A percentile compares a stretch with the other conserved stretches of the same genome.
Evolutionary conservation across 2,113 vertebrate genomes (phyloP).

Genomic region (Fulica atra): DNA sequence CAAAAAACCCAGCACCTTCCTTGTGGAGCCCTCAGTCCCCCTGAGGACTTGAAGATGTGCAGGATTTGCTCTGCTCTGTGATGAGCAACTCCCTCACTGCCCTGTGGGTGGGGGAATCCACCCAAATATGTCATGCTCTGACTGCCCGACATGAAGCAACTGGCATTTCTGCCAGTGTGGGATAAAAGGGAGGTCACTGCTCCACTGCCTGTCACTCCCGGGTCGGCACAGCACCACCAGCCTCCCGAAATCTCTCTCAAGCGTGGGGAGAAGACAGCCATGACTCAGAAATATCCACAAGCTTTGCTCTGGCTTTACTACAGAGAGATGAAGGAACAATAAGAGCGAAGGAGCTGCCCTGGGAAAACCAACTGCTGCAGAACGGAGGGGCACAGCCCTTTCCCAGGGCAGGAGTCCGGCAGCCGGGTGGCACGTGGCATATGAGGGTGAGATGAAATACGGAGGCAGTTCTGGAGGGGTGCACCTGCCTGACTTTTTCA

Average conservation of each 20-base stretch:
- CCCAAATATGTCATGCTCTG: neutral
- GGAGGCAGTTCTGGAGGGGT: neutral
- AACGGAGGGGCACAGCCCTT: neutral
- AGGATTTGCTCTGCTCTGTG: neutral
- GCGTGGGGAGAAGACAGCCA: accelerated
- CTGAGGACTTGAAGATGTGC: neutral
- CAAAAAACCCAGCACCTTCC: neutral
- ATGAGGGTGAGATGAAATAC: accelerated
- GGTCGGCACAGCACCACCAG: neutral
- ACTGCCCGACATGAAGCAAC: accelerated
- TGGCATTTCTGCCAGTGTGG: neutral
- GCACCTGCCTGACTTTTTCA: conserved; percentile 73
- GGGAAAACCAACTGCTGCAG: accelerated
- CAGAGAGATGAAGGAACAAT: neutral
- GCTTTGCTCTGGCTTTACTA: neutral
- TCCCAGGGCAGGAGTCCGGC: neutral
- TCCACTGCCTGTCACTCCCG: neutral
- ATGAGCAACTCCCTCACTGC: neutral
- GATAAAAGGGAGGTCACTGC: neutral
- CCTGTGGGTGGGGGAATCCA: conserved; percentile 41
- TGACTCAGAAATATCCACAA: neutral
- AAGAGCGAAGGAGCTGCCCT: neutral
- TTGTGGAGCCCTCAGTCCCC: neutral
- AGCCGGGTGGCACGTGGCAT: neutral
- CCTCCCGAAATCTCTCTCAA: neutral